A percentile compares a stretch with the other conserved stretches of the same genome.
Evolutionary conservation across 2,797 vertebrate species (phyloP).

Genomic region (Chloroceryle amazona): DNA sequence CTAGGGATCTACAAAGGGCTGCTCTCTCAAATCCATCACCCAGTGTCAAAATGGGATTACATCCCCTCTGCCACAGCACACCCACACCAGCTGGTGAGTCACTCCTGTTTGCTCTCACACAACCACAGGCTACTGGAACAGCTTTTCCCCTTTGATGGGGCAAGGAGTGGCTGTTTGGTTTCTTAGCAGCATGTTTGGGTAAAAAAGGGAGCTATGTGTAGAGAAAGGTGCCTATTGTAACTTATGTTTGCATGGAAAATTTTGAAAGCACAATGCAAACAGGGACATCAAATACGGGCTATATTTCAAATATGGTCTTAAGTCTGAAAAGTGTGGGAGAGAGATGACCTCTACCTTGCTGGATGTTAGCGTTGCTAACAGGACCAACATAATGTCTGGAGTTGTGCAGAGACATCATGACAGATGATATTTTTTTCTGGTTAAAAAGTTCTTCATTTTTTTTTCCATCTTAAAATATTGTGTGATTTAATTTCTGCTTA

Average conservation of each 20-base stretch:
- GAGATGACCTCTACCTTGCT: slow-evolving; percentile 37
- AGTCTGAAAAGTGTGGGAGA: slow-evolving; percentile 41
- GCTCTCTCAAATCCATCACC: slow-evolving; percentile 3
- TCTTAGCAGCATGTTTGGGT: background rate
- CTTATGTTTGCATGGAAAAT: slow-evolving; percentile 70
- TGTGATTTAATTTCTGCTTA: background rate
- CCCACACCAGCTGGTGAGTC: slow-evolving; percentile 25
- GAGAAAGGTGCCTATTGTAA: slow-evolving; percentile 47
- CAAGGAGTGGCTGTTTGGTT: slow-evolving; percentile 43
- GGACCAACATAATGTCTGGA: background rate
- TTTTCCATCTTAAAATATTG: background rate
- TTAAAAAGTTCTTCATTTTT: background rate
- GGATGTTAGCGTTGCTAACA: slow-evolving; percentile 2
- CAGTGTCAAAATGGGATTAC: slow-evolving; percentile 11
- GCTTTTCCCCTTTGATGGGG: background rate
- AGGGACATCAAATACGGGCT: slow-evolving; percentile 49
- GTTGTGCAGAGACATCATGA: background rate
- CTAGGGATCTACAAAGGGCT: background rate
- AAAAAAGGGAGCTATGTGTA: background rate
- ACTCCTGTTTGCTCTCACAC: slow-evolving; percentile 45
- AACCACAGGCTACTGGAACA: background rate
- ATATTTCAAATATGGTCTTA: slow-evolving; percentile 37
- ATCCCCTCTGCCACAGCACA: background rate
- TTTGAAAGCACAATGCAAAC: slow-evolving; percentile 64
- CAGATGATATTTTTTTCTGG: background rate